phyloP scores from a whole-genome alignment of 2,113 vertebrate genomes.

The Euleptes europaea region DNA sequence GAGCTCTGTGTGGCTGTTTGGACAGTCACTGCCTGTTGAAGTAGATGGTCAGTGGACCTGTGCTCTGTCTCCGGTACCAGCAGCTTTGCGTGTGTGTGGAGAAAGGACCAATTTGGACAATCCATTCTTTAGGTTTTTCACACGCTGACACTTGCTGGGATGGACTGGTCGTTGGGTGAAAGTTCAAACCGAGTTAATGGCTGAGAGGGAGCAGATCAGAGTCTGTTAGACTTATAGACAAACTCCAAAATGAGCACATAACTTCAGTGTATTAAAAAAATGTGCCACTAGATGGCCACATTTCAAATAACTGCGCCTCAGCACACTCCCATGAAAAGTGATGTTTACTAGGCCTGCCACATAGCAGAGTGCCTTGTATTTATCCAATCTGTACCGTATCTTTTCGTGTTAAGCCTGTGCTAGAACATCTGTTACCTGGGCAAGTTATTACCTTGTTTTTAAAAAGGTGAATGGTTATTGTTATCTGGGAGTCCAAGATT shows the following conservation, averaged over 20 bases:
- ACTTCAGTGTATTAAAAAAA: background rate
- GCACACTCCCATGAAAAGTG: background rate
- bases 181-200: background rate
- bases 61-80: background rate
- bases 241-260: background rate
- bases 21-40: background rate
- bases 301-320: conserved; percentile 26
- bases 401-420: background rate
- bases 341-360: background rate
- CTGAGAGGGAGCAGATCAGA: background rate
- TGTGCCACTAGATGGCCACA: conserved; percentile 63
- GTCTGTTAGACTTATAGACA: background rate
- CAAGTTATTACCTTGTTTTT: background rate
- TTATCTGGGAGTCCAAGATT: no score
- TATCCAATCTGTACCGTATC: background rate
- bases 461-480: no score
- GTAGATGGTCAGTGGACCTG: background rate
- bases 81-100: background rate
- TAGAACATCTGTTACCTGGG: background rate
- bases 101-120: background rate
- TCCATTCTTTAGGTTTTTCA: background rate
- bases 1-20: no score
- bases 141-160: background rate
- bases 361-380: background rate
- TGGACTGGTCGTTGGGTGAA: background rate